Evolutionary conservation across 2,888 invertebrate species (phyloP).

Genomic region (Acleris emargana): DNA sequence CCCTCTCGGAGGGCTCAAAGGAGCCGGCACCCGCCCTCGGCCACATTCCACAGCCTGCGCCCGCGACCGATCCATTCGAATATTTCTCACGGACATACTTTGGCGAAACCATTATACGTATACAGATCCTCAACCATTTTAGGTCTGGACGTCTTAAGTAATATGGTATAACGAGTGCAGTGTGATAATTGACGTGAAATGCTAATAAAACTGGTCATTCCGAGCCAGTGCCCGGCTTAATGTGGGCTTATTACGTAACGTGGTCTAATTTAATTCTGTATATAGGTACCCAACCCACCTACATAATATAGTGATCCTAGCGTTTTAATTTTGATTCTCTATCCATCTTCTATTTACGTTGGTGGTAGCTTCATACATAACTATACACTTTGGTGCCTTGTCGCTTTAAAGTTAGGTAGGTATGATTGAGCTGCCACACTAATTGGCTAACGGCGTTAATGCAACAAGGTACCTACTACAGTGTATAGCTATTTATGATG

Average conservation of each 20-base stretch:
- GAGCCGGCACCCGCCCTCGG: slow-evolving; percentile 80
- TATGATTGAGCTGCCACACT: no score
- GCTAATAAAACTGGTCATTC: slow-evolving; percentile 29
- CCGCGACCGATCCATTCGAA: slow-evolving; percentile 73
- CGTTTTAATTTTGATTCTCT: no score
- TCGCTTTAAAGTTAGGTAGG: no score
- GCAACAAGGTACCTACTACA: no score
- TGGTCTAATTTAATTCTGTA: slow-evolving; percentile 16
- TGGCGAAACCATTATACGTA: slow-evolving; percentile 74
- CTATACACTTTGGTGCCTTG: no score
- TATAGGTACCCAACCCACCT: neutral
- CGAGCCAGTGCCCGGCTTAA: slow-evolving; percentile 16
- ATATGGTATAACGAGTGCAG: slow-evolving; percentile 17
- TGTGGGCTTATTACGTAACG: slow-evolving; percentile 23
- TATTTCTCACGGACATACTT: slow-evolving; percentile 83
- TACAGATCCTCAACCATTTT: slow-evolving; percentile 49
- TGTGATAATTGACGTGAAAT: slow-evolving; percentile 35
- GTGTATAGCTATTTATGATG: no score
- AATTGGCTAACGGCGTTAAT: no score
- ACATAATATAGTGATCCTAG: neutral
- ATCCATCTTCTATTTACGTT: no score
- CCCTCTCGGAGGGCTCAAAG: slow-evolving; percentile 77
- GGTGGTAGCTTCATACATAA: no score
- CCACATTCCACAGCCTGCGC: slow-evolving; percentile 73
- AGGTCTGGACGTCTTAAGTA: slow-evolving; percentile 28